Evolutionary conservation across 2,797 vertebrate species (phyloP), one percentile per base, ranked within the genome.

Genomic region (Aplochiton taeniatus): DNA sequence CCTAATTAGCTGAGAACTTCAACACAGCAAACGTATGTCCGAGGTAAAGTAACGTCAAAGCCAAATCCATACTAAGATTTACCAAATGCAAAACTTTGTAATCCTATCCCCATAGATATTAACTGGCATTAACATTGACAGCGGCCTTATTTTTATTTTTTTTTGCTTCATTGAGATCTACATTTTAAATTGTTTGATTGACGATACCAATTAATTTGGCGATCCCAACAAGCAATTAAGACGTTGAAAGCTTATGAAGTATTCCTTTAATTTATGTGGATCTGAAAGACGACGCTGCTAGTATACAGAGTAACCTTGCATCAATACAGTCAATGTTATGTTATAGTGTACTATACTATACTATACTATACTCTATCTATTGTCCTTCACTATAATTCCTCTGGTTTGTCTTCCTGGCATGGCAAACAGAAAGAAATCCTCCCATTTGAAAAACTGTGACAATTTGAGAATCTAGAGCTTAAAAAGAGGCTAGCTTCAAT

Each of bases 381-480:
- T 79, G 62, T 75, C 74, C 61, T 77, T 74, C 47, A 42, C 54
- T 75, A 72, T 77, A 53, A 77, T 83, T 70, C 68, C 70, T 46
- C 53, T 76, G 74, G 72, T 66, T 77, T 63, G 68, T n/a, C 68
- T 65, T 67, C 61, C 71, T 71, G 74, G 57, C 72, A 54, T 65
- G 52, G 19, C 70, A 58, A 65, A 72, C 46, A 63, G 60, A 43
- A 61, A 61, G 16, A 47, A 60, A 17, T 43, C 56, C 53, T 63
- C 55, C 60, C 53, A 58, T 73, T 42, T 63, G 59, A 58, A 58
- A 14, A 58, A 72, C 61, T 65, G 60, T 73, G 50, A 61, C 58
- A 43, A 57, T 69, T 62, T 20, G 18, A 71, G 42, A 59, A 63
- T 12, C 43, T 43, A 45, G 50, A 46, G 51, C 60, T 63, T 48